Evolutionary conservation across 2,797 vertebrate genomes (phyloP).

Genomic region (Sylvia borin): DNA sequence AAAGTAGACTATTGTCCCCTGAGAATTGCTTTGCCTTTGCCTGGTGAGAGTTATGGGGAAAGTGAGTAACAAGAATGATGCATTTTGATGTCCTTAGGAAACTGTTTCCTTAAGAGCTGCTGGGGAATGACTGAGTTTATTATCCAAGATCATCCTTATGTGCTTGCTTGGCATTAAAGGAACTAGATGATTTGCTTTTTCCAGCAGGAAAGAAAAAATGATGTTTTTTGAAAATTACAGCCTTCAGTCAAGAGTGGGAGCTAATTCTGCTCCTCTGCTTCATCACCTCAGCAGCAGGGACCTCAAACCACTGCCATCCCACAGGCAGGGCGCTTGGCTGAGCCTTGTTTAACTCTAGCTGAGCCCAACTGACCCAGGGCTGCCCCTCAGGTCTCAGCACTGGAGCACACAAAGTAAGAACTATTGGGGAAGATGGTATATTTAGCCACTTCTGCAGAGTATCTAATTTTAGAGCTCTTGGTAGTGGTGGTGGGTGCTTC

Average conservation of each 20-base stretch:
- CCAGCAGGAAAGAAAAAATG: constrained; percentile 33
- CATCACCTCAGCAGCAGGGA: not conserved
- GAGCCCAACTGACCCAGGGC: not conserved
- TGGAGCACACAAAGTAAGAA: constrained; percentile 70
- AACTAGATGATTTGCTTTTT: constrained; percentile 29
- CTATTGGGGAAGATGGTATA: constrained; percentile 79
- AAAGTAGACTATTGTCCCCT: not conserved
- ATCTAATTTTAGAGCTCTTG: constrained; percentile 84
- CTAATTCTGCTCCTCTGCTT: not conserved
- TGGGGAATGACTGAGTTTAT: not conserved
- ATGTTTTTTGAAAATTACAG: constrained; percentile 43
- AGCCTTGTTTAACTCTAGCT: not conserved
- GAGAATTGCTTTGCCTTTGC: not conserved
- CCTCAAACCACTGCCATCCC: not conserved
- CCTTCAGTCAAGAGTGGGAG: not conserved
- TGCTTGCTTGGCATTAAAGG: not conserved
- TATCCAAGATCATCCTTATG: not conserved
- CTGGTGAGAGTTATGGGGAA: not conserved
- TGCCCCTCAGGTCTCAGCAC: constrained; percentile 40
- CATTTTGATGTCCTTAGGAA: constrained; percentile 3
- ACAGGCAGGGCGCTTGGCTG: not conserved
- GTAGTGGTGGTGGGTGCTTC: constrained; percentile 79
- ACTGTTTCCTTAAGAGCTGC: not conserved
- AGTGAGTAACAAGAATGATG: not conserved
- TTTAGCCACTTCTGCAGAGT: constrained; percentile 80